Base-by-base conservation (phyloP, 2,797 vertebrate species). In the Lutjanus campechanus region DNA sequence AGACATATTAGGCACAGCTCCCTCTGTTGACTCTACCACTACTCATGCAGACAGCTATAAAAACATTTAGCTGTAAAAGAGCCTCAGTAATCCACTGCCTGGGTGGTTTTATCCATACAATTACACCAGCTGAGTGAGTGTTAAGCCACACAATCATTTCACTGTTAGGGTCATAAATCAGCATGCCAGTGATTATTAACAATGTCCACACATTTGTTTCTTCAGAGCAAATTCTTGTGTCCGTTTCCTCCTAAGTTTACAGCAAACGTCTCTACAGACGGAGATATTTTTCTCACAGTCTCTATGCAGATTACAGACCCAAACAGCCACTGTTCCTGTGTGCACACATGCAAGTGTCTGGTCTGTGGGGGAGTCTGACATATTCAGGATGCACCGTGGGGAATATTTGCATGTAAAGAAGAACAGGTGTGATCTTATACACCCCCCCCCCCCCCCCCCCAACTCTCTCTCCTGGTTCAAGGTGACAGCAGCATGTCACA, bases 51-150 rank as follows among this genome's bases (percentile, higher is more conserved):
- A 82, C 83, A 80, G 58, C 66, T 83, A 3, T 54, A 8, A 65
- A 79, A 84, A 82, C 72, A 47, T 79, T 76, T 16, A 63, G 65
- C 43, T 58, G 83, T 59, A 4, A 22, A 66, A 59, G 80, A 43
- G 22, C 66, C 43, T 4, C 64, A 59, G 71, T 65, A 50, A 76
- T 84, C 82, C 64, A 5, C 75, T 40, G 40, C 62, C 73, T 77
- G 86, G 88, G 85, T 79, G 84, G 81, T 73, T 75, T 85, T 74
- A 82, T 22, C 5, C 8, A 0, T 55, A 56, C 43, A 16, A 69
- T 67, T 25, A 64, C 61, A 69, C 13, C 58, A 22, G 55, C 46
- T 46, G 49, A 83, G 65, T 25, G 62, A 79, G 25, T 15, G 63
- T 65, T 54, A 41, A 73, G 58, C 64, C 20, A 2, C n/a, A 44